Evolutionary conservation across 2,113 vertebrate species (phyloP).

Genomic region (Typhlomys cinereus): DNA sequence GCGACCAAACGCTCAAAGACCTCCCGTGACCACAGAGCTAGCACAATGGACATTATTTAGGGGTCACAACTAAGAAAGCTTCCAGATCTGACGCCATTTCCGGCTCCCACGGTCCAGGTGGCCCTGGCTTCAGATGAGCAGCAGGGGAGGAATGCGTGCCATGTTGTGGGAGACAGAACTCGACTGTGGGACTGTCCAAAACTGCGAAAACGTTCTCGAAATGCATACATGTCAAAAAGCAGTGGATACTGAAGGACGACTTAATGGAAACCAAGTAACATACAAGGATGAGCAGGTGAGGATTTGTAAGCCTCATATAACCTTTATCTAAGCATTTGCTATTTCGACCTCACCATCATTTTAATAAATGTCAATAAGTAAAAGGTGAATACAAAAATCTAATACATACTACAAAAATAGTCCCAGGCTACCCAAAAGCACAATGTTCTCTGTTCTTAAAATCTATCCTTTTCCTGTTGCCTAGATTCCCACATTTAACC

Average conservation of each 20-base stretch:
- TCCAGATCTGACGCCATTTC: not conserved
- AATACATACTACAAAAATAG: not conserved
- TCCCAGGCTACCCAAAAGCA: conserved; percentile 18
- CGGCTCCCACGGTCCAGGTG: not conserved
- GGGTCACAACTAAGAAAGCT: not conserved
- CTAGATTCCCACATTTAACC: not conserved
- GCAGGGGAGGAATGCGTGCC: rapidly evolving
- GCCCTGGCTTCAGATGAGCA: not conserved
- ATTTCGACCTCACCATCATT: conserved; percentile 36
- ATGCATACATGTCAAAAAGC: not conserved
- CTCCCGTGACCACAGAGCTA: not conserved
- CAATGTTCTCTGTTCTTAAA: not conserved
- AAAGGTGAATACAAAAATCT: not conserved
- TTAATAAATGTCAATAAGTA: conserved; percentile 22
- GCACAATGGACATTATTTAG: not conserved
- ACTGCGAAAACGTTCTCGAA: not conserved
- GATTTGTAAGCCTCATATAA: not conserved
- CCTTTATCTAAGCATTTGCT: not conserved
- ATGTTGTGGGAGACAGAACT: not conserved
- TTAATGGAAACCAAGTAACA: not conserved
- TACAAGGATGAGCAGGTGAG: not conserved
- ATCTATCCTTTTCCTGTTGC: not conserved
- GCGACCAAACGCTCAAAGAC: not conserved
- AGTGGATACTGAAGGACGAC: rapidly evolving
- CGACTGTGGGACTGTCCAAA: not conserved